A percentile compares a stretch with the other conserved stretches of the same genome.
Conservation (phyloP, 2,113 vertebrate genomes). For the Tamias sibiricus region DNA sequence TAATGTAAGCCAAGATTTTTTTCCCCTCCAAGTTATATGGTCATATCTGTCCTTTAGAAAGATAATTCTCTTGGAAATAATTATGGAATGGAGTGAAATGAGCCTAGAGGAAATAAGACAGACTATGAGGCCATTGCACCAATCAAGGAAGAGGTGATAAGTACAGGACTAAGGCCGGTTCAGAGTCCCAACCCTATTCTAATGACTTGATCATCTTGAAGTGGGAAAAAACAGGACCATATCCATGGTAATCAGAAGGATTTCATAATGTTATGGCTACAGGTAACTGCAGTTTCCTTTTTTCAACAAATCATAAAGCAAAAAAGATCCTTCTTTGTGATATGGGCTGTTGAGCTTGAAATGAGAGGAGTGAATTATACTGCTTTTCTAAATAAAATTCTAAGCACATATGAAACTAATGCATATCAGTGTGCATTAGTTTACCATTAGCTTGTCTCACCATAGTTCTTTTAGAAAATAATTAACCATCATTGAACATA, state of each 20-base stretch:
- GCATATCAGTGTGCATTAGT: not conserved
- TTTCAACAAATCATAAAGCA: constrained; percentile 49
- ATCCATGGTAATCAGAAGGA: constrained; percentile 23
- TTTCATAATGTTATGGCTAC: not conserved
- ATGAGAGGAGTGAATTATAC: not conserved
- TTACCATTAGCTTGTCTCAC: not conserved
- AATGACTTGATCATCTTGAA: not conserved
- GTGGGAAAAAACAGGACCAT: not conserved
- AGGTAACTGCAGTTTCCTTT: constrained; percentile 38
- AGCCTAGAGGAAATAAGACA: not conserved
- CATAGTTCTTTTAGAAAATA: constrained; percentile 57
- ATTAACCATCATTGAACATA: not conserved
- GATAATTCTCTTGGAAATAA: constrained; percentile 8
- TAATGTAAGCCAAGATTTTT: constrained; percentile 17
- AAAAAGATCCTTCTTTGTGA: constrained; percentile 1
- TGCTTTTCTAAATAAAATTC: not conserved
- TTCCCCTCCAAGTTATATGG: not conserved
- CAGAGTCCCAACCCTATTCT: not conserved
- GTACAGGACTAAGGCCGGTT: not conserved
- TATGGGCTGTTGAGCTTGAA: not conserved
- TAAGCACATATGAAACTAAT: not conserved
- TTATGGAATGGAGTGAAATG: not conserved
- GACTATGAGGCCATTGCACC: not conserved
- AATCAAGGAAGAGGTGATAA: not conserved
- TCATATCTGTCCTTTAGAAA: constrained; percentile 43